Evolutionary conservation across 2,113 vertebrate genomes (phyloP).

Genomic region (Pluvianellus socialis): DNA sequence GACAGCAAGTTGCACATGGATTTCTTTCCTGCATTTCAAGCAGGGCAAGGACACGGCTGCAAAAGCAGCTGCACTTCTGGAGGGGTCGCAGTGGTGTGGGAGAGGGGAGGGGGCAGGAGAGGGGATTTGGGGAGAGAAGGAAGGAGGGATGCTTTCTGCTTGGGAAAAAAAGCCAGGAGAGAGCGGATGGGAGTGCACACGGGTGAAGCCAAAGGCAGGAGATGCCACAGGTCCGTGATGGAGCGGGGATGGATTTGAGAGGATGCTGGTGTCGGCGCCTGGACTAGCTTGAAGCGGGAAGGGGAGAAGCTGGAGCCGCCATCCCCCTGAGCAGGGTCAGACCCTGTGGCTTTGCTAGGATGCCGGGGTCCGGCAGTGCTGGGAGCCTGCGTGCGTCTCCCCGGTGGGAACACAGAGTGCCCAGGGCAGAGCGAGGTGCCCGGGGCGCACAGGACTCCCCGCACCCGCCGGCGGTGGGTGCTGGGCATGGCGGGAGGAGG

Average conservation of each 20-base stretch:
- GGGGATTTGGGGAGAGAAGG: neutral
- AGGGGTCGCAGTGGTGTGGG: neutral
- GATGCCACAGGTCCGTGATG: neutral
- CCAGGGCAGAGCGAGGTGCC: neutral
- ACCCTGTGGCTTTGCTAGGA: rapidly evolving
- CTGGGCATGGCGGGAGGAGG: constrained; percentile 7
- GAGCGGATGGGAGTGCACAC: rapidly evolving
- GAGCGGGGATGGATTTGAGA: neutral
- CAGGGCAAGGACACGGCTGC: neutral
- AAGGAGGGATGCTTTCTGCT: neutral
- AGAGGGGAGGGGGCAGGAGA: neutral
- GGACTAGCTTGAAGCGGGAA: neutral
- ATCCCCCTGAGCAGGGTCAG: neutral
- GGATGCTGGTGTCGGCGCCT: neutral
- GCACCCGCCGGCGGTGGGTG: neutral
- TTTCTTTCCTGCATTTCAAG: constrained; percentile 41
- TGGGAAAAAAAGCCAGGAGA: neutral
- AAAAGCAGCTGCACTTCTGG: constrained; percentile 33
- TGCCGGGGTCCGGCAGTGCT: rapidly evolving
- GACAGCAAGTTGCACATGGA: constrained; percentile 8
- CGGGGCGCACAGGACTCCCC: neutral
- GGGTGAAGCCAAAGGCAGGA: rapidly evolving
- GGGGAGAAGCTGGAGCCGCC: neutral
- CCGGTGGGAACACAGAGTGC: rapidly evolving
- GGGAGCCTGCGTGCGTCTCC: neutral